Evolutionary conservation across 1,140 invertebrate species (phyloP).

Genomic region (Cydia strobilella): DNA sequence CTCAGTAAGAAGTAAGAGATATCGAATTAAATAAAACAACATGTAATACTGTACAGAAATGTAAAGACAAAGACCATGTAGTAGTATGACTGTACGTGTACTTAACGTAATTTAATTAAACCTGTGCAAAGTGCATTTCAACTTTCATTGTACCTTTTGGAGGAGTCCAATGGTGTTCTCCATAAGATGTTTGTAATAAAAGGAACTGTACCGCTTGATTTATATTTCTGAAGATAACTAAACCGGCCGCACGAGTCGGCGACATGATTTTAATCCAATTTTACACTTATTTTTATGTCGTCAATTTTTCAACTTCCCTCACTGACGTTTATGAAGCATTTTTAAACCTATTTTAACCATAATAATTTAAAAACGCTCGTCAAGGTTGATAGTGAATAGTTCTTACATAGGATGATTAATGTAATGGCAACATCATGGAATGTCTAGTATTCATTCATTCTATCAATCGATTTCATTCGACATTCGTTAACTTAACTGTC

Average conservation of each 20-base stretch:
- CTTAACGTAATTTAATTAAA: neutral
- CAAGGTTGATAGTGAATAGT: too few species aligned
- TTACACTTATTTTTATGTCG: neutral
- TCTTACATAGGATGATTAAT: neutral
- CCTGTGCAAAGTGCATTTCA: slow-evolving; percentile 22
- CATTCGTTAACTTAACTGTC: neutral
- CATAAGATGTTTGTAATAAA: slow-evolving; percentile 87
- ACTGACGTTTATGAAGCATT: slow-evolving; percentile 17
- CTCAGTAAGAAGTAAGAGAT: too few species aligned
- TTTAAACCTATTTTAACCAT: neutral
- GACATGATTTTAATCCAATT: slow-evolving; percentile 50
- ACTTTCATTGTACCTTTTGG: slow-evolving; percentile 83
- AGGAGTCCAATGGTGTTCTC: slow-evolving; percentile 87
- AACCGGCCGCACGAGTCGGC: slow-evolving; percentile 83
- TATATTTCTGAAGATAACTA: slow-evolving; percentile 85
- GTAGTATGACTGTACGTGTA: neutral
- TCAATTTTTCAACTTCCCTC: neutral
- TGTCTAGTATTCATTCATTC: neutral
- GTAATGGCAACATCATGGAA: neutral
- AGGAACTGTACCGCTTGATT: slow-evolving; percentile 84
- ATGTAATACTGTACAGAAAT: too few species aligned
- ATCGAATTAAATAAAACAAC: too few species aligned
- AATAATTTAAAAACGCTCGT: too few species aligned
- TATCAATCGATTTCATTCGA: neutral
- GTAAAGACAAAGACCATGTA: too few species aligned